Percentiles rank a stretch among this genome's conserved stretches.
phyloP scores from a whole-genome alignment of 2,888 invertebrate genomes.

The Drosophila birchii region DNA sequence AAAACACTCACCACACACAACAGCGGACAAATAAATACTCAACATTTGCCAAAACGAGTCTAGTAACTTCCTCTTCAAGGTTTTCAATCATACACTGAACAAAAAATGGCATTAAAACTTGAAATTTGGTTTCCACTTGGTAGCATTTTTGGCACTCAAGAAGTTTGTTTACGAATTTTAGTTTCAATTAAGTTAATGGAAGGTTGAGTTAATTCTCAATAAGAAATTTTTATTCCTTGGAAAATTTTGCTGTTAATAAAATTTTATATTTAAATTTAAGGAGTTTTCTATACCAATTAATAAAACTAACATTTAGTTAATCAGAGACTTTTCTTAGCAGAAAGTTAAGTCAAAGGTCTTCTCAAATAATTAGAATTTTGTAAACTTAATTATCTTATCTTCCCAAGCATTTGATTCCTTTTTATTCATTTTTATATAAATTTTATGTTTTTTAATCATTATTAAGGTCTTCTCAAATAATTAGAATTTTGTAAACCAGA shows the following conservation, averaged over 20 bases:
- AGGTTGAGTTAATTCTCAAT: too few species aligned
- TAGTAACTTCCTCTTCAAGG: conserved; percentile 31
- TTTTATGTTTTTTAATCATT: neutral
- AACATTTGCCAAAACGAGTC: conserved; percentile 33
- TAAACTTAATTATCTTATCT: neutral
- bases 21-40: conserved; percentile 29
- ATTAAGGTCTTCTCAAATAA: too few species aligned
- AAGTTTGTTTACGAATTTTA: neutral
- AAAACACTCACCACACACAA: conserved; percentile 24
- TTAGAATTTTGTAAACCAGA: too few species aligned
- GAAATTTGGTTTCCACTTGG: conserved; percentile 34
- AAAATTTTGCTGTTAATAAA: neutral
- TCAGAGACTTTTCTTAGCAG: neutral
- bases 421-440: neutral
- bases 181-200: neutral
- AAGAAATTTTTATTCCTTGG: neutral
- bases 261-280: neutral
- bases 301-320: neutral
- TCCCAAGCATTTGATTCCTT: neutral
- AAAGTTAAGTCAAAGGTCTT: neutral
- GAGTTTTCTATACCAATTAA: neutral
- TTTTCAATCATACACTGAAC: conserved; percentile 23
- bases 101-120: conserved; percentile 17
- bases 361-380: neutral
- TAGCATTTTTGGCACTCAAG: conserved; percentile 8